phyloP scores from a whole-genome alignment of 2,888 invertebrate species.

The Maniola hyperantus region DNA sequence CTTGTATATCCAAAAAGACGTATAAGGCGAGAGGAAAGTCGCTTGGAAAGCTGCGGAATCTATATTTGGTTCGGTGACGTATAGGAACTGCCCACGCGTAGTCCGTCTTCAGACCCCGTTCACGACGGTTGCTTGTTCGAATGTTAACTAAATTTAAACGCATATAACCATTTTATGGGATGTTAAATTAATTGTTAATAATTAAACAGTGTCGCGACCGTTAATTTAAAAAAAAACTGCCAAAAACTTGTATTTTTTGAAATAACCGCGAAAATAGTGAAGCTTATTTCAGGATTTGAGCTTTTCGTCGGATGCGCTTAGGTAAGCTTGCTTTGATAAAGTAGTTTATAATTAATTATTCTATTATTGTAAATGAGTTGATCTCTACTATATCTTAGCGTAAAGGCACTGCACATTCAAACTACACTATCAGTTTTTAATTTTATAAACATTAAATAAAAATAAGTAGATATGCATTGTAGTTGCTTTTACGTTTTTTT shows the following conservation, averaged over 20 bases:
- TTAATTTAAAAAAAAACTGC: background rate
- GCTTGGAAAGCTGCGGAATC: conserved; percentile 47
- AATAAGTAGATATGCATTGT: background rate
- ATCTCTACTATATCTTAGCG: background rate
- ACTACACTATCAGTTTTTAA: background rate
- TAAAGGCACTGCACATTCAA: background rate
- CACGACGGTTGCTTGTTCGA: conserved; percentile 55
- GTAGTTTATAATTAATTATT: conserved; percentile 9
- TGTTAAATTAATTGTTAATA: conserved; percentile 22
- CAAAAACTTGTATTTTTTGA: conserved; percentile 36
- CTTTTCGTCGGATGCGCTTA: conserved; percentile 11
- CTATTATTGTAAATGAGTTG: background rate
- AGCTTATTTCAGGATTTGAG: conserved; percentile 23
- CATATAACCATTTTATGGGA: conserved; percentile 34
- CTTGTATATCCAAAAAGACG: conserved; percentile 36
- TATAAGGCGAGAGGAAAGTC: conserved; percentile 46
- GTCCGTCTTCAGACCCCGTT: conserved; percentile 68
- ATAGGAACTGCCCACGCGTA: conserved; percentile 62
- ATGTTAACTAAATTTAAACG: conserved; percentile 34
- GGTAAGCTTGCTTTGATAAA: conserved; percentile 14
- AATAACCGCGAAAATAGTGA: conserved; percentile 8
- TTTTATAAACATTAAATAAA: background rate
- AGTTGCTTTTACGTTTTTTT: background rate
- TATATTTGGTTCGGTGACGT: conserved; percentile 77
- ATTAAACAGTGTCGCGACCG: conserved; percentile 19